A percentile compares a stretch with the other conserved stretches of the same genome.
Evolutionary conservation across 2,797 vertebrate genomes (phyloP).

Genomic region (Chelonia mydas): DNA sequence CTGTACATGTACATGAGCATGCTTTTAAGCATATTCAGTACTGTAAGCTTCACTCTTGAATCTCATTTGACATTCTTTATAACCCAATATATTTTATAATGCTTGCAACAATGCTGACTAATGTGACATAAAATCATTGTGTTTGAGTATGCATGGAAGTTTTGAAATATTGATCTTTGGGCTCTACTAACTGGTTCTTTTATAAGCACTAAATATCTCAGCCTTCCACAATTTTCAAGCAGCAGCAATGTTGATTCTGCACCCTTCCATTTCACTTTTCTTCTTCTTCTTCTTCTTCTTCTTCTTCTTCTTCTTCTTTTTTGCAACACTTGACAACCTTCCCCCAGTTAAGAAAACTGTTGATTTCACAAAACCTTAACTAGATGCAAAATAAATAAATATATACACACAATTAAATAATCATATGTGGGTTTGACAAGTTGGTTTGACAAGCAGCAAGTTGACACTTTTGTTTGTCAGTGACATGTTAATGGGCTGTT

Average conservation of each 20-base stretch:
- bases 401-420: not conserved
- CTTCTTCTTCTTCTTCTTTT: not conserved
- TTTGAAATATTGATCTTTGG: constrained; percentile 33
- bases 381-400: constrained; percentile 5
- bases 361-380: not conserved
- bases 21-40: not conserved
- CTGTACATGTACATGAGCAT: rapidly evolving
- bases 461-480: not conserved
- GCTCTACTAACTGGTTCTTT: not conserved
- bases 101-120: not conserved
- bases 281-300: not conserved
- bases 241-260: constrained; percentile 13
- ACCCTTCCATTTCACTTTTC: not conserved
- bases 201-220: not conserved
- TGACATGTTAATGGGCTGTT: not conserved
- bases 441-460: not conserved
- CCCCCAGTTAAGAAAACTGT: not conserved
- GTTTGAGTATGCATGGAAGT: constrained; percentile 1
- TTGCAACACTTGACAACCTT: not conserved
- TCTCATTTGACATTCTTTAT: not conserved
- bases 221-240: not conserved
- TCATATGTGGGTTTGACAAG: not conserved
- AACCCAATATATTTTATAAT: not conserved
- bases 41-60: not conserved
- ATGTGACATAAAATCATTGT: constrained; percentile 3